Evolutionary conservation across 2,888 invertebrate genomes (phyloP), one percentile per base, ranked within the genome.

Genomic region (Cerceris rybyensis): DNA sequence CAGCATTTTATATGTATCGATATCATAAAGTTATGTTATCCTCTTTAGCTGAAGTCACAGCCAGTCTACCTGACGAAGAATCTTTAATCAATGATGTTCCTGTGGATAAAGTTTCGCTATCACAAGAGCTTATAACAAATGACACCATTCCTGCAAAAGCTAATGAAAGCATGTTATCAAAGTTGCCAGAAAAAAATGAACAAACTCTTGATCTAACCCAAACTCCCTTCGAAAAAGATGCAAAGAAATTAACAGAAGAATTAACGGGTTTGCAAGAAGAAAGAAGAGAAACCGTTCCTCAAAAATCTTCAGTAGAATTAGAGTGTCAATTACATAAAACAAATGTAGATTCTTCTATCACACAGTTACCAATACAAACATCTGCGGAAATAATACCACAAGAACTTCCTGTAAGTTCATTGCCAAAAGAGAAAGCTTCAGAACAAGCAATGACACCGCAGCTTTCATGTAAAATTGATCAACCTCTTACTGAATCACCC

Each of bases 61-160:
- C 58, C 72, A 68, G 59, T 78, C 58, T 49, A 59, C 77, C 58
- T 11, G 76, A 73, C 72, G 75, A 75, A 73, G 68, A 85, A 78
- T 76, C 71, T 83, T 70, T 78, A 74, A 64, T 80, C 65, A 81
- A 77, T 28, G 66, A 79, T 78, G 57, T 75, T 78, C 72, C 81
- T 7, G 68, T 58, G 55, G 70, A 75, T n/a, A 60, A 67, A 52
- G 42, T 64, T 70, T 39, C 14, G 6, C 8, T 43, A 16, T 16
- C 14, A 65, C 7, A 68, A 68, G 42, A 68, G 14, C 8, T 16
- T n/a, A 11, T 7, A 14, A 17, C 14, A 42, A 11, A 43, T 39
- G 43, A 60, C 49, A 63, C 43, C 6, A 11, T 55, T 16, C 55
- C 65, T 66, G 60, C 58, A 65, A 75, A 52, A 72, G 58, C 57